Conservation (phyloP, 2,113 vertebrate genomes). For the Tretioscincus oriximinensis region DNA sequence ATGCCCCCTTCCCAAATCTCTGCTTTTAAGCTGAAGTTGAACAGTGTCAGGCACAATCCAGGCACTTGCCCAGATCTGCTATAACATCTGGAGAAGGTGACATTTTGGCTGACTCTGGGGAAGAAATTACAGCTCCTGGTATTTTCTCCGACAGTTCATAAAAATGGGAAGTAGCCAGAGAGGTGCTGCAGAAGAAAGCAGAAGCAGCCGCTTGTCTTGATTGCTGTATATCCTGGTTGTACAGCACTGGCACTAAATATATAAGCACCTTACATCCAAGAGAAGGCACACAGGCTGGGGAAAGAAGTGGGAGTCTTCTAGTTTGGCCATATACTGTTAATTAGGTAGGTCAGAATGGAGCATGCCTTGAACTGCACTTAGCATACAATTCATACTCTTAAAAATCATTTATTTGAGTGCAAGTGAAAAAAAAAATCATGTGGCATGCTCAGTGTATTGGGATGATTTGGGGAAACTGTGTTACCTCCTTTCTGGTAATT, state of each 20-base stretch:
- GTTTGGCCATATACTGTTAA: constrained; percentile 29
- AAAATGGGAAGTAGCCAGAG: constrained; percentile 68
- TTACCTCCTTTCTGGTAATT: constrained; percentile 49
- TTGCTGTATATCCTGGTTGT: constrained; percentile 62
- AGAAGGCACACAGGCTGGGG: constrained; percentile 46
- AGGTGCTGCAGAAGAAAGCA: constrained; percentile 51
- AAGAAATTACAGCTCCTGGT: constrained; percentile 69
- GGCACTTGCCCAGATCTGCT: constrained; percentile 22
- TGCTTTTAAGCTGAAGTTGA: constrained; percentile 66
- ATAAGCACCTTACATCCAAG: constrained; percentile 51
- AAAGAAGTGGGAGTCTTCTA: constrained; percentile 39
- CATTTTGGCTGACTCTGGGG: constrained; percentile 42
- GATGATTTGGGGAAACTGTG: constrained; percentile 50
- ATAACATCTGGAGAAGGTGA: constrained; percentile 62
- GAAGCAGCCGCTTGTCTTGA: constrained; percentile 65
- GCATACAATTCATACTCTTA: constrained; percentile 50
- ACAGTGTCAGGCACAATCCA: constrained; percentile 55
- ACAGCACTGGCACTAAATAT: not conserved
- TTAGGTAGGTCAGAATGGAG: not conserved
- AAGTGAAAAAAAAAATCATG: constrained; percentile 45
- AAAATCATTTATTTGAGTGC: constrained; percentile 26
- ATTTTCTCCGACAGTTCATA: constrained; percentile 63
- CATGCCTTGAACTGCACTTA: constrained; percentile 69
- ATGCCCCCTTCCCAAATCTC: constrained; percentile 28
- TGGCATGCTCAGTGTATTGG: constrained; percentile 53